Evolutionary conservation across 2,797 vertebrate species (phyloP).

Genomic region (Sebastes dallii): DNA sequence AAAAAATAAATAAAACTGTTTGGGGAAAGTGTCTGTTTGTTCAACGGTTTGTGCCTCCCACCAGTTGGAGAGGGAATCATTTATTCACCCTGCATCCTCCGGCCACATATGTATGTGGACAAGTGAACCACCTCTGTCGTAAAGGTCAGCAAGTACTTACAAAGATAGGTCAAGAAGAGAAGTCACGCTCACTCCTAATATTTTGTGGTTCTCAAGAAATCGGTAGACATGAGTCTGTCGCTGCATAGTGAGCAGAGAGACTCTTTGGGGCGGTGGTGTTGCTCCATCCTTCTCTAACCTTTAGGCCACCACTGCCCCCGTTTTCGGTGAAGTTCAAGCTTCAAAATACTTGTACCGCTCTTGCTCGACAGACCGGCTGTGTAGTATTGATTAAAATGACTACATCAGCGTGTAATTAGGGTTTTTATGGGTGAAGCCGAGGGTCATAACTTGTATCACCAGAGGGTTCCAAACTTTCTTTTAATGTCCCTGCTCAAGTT

Average conservation of each 20-base stretch:
- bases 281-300: constrained; percentile 13
- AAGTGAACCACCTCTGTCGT: neutral
- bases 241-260: neutral
- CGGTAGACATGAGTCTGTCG: neutral
- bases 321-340: constrained; percentile 1
- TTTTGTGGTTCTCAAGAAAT: neutral
- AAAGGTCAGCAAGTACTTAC: constrained; percentile 24
- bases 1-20: neutral
- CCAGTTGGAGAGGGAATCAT: neutral
- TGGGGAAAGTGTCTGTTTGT: neutral
- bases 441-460: constrained; percentile 79
- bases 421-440: constrained; percentile 73
- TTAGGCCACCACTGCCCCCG: neutral
- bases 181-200: neutral
- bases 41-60: neutral
- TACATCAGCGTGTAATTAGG: constrained; percentile 83
- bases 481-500: constrained; percentile 76
- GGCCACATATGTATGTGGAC: neutral
- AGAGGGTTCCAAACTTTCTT: constrained; percentile 74
- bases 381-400: constrained; percentile 82
- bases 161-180: neutral
- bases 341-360: neutral
- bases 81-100: constrained; percentile 5
- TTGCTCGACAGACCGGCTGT: constrained; percentile 14
- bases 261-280: neutral